A percentile compares a stretch with the other conserved stretches of the same genome.
phyloP scores from a whole-genome alignment of 1,140 invertebrate species.

The Euwallacea similis region DNA sequence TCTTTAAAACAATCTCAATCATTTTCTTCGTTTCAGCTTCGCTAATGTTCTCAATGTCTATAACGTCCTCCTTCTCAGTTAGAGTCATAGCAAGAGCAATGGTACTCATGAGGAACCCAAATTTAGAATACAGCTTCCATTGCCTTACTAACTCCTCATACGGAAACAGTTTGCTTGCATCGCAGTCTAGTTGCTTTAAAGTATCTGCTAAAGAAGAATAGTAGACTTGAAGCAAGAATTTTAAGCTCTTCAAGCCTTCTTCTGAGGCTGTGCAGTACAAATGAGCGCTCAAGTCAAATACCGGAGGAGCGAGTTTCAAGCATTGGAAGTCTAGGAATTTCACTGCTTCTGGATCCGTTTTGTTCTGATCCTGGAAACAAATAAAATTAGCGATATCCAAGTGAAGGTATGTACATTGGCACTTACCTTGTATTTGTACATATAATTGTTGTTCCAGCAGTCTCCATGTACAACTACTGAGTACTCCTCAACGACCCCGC shows the following conservation, averaged over 20 bases:
- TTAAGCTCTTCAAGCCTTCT: background rate
- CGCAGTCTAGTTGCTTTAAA: constrained; percentile 3
- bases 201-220: constrained; percentile 10
- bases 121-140: constrained; percentile 43
- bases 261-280: constrained; percentile 50
- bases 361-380: background rate
- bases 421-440: constrained; percentile 56
- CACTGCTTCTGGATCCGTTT: constrained; percentile 24
- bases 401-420: too few relatives aligned
- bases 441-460: constrained; percentile 60
- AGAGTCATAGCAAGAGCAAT: background rate
- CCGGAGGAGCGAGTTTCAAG: constrained; percentile 58
- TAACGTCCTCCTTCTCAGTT: background rate
- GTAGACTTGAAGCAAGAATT: constrained; percentile 12
- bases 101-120: background rate
- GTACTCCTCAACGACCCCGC: background rate
- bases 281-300: constrained; percentile 61
- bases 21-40: too few relatives aligned
- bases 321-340: constrained; percentile 62
- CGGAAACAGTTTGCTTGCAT: constrained; percentile 53
- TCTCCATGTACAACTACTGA: constrained; percentile 53
- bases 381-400: background rate
- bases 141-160: constrained; percentile 52
- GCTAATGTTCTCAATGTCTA: constrained; percentile 1
- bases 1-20: too few relatives aligned